Evolutionary conservation across 2,113 vertebrate species (phyloP), one percentile per base, ranked within the genome.

Genomic region (Rhea pennata): DNA sequence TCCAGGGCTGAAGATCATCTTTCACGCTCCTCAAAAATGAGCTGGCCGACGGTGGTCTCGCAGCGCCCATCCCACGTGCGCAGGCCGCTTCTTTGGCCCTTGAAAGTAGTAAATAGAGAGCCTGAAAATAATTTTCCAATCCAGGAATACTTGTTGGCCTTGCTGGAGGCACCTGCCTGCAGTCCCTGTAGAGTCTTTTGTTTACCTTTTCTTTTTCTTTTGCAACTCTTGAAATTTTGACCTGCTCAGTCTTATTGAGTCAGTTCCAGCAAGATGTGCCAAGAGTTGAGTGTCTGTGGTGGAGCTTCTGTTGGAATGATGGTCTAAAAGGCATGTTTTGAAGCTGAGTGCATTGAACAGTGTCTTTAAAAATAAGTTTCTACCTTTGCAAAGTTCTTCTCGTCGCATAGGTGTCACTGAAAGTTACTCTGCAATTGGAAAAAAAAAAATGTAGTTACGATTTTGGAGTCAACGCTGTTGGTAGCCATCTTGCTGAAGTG

Each of bases 401-500:
- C 14, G 4, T 22, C 19, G 4, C 6, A 0, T 1, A 8, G 20
- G 21, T 59, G 29, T 22, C 8, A 20, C 6, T 3, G 66, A 23
- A 97, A 95, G 44, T 93, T 71, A 58, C 23, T 92, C n/a, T 27
- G 50, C 40, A 21, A 22, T 22, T 80, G 64, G 36, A 61, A 16
- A 27, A 70, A 64, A 64, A 39, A 14, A 69, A 31, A n/a, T 5
- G 15, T 66, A 72, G 71, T 78, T 96, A 48, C 88, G 12, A 4
- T 79, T 84, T 90, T 92, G 56, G 66, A 66, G 73, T 86, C 31
- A 26, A 4, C 67, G 42, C 27, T 39, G 7, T 33, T 92, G 90
- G 90, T 90, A 93, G 77, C 95, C 93, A 88, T 96, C 92, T 93
- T 94, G 84, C 86, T 46, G 73, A 66, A 10, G 6, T 6, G 20